Evolutionary conservation across 2,888 invertebrate species (phyloP).

Genomic region (Amphipyra berbera): DNA sequence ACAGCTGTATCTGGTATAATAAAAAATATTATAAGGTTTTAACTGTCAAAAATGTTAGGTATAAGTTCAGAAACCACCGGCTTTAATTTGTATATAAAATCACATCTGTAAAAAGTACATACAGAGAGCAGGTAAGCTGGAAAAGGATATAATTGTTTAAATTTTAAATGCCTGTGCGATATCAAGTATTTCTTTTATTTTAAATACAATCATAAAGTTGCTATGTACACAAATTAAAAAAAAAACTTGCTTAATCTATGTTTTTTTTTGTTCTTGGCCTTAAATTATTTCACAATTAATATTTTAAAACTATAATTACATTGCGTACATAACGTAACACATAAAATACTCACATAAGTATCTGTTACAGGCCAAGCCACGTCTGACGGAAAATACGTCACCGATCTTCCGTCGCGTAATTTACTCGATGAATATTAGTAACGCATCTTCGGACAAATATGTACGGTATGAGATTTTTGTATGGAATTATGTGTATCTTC

Average conservation of each 20-base stretch:
- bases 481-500: no score
- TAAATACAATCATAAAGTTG: no score
- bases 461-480: no score
- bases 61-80: no score
- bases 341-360: background rate
- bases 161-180: slow-evolving; percentile 12
- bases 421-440: no score
- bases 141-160: slow-evolving; percentile 1
- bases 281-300: slow-evolving; percentile 3
- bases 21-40: background rate
- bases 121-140: background rate
- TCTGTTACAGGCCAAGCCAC: no score
- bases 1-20: slow-evolving; percentile 17
- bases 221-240: background rate
- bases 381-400: no score
- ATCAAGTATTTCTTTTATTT: background rate
- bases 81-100: background rate
- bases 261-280: slow-evolving; percentile 31
- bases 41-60: no score
- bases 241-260: background rate
- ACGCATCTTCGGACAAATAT: no score
- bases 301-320: background rate
- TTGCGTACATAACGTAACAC: background rate
- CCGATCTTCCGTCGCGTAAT: no score
- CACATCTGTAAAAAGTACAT: background rate